phyloP scores from a whole-genome alignment of 2,113 vertebrate genomes.

The Epinephelus fuscoguttatus region DNA sequence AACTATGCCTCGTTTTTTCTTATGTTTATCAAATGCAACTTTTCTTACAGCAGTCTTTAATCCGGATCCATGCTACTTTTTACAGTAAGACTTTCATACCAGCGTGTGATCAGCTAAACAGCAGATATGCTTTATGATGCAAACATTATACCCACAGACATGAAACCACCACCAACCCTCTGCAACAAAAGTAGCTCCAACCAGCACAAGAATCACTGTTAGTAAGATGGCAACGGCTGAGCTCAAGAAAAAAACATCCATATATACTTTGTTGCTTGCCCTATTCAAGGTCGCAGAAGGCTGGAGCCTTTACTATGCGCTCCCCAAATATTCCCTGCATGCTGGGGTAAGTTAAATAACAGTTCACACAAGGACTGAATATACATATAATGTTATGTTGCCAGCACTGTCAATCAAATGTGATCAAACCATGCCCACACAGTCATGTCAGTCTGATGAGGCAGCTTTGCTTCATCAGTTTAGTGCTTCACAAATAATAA shows the following conservation, averaged over 20 bases:
- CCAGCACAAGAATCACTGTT: not conserved
- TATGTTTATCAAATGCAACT: not conserved
- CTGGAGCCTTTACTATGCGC: not conserved
- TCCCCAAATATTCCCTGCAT: not conserved
- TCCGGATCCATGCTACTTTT: not conserved
- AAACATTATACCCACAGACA: not conserved
- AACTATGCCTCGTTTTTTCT: not conserved
- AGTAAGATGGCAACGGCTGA: not conserved
- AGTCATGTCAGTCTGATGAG: not conserved
- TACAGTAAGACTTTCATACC: not conserved
- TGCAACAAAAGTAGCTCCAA: not conserved
- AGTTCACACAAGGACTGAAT: not conserved
- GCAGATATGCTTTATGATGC: too few species aligned
- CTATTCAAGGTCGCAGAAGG: slow-evolving; percentile 9
- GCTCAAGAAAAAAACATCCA: slow-evolving; percentile 13
- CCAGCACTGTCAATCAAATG: not conserved
- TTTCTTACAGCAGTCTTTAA: slow-evolving; percentile 20
- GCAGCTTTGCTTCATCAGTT: not conserved
- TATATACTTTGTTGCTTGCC: not conserved
- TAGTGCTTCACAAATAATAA: not conserved
- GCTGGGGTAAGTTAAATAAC: not conserved
- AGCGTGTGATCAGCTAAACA: not conserved
- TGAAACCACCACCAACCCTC: not conserved
- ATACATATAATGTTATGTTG: not conserved
- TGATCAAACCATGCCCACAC: not conserved